Base-by-base conservation (phyloP, 1,140 invertebrate species). In the Lepidurus apus region DNA sequence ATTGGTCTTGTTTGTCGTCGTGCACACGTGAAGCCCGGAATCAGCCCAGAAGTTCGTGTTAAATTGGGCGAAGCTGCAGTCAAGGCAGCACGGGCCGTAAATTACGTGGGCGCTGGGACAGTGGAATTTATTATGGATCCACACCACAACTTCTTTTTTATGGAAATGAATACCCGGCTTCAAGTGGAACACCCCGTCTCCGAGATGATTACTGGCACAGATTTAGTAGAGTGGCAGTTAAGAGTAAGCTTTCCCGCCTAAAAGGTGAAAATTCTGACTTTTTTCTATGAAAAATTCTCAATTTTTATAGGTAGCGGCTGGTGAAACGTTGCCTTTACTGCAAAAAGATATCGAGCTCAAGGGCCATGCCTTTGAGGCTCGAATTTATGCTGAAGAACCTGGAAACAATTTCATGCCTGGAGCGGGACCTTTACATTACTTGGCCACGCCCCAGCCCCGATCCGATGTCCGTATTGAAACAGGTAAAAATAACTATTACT, bases 141-240 rank as follows among this genome's bases (percentile, higher is more conserved):
- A 74, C 89, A 92, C 43, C 89, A 95, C 65, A 92, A 92, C 77
- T 99, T 99, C 84, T 95, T 96, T 87, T 99, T 99, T 84, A 99
- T 99, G 98, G 96, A 98, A 87, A 98, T 98, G 96, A 98, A 98
- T 84, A 98, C 96, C 0, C 87, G 96, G 17, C 87, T 97, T 7
- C 95, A 97, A 85, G 89, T 98, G 0, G 97, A 99, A 85, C 97
- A 99, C 88, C 97, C 97, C 0, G 92, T 99, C n/a, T 97, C 96
- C 1, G 97, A 98, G 87, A 97, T 97, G 91, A 94, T 98, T 73
- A 98, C 96, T 44, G 93, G 91, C 7, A 89, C 89, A 21, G 98
- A 99, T 88, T 87, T 99, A 42, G 98, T 99, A 0, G 95, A 99
- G 86, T 99, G 97, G 98, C 97, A 99, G 86, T 87, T 99, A 1